phyloP scores from a whole-genome alignment of 64 coral and sea anemone species.

The Actinia equina region DNA sequence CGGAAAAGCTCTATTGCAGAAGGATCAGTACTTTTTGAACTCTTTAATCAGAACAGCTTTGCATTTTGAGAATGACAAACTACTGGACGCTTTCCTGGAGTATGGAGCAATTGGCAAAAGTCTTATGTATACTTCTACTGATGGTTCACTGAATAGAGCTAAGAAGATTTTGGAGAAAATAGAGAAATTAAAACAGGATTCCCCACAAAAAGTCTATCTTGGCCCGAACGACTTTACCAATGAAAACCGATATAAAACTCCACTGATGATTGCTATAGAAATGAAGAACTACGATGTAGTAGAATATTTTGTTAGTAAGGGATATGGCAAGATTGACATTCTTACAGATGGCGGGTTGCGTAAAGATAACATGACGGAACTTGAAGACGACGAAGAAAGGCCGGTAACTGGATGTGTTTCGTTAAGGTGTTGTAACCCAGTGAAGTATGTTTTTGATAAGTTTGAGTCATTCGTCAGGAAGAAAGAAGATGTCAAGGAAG shows the following conservation, averaged over 20 bases:
- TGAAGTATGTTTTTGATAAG: not conserved
- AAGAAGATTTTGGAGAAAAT: not conserved
- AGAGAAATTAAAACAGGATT: not conserved
- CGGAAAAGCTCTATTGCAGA: not conserved
- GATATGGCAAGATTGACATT: not conserved
- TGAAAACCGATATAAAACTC: not conserved
- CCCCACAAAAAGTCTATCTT: not conserved
- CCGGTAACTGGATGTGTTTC: not conserved
- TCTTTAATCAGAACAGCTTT: not conserved
- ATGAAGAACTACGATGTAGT: not conserved
- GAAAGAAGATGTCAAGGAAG: not conserved
- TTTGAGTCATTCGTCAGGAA: not conserved
- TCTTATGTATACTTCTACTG: not conserved
- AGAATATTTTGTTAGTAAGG: not conserved
- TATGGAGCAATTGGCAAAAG: not conserved
- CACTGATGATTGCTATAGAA: not conserved
- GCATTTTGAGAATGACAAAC: not conserved
- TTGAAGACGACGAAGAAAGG: not conserved
- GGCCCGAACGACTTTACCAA: not conserved
- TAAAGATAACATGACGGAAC: not conserved
- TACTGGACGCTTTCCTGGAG: not conserved
- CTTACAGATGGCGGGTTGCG: not conserved
- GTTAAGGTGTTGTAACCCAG: not conserved
- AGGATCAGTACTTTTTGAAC: not conserved
- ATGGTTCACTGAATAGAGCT: not conserved